Percentiles rank a stretch among this genome's conserved stretches.
Conservation (phyloP, 92 coral and sea anemone genomes). For the Epizoanthus ramosus region DNA sequence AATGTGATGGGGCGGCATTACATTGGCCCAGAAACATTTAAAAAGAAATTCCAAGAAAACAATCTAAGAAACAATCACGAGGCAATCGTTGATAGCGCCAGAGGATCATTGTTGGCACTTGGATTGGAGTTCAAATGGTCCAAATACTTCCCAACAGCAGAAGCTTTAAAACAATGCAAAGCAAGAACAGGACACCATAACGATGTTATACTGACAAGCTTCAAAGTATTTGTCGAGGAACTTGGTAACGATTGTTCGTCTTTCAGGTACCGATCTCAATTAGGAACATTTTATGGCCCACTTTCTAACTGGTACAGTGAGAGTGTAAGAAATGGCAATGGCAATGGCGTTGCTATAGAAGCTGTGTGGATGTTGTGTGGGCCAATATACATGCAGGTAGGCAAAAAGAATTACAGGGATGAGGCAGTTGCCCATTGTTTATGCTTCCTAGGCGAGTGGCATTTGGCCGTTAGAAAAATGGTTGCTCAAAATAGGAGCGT, state of each 20-base stretch:
- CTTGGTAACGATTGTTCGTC: not conserved
- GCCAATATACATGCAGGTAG: not conserved
- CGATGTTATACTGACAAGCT: conserved; percentile 1
- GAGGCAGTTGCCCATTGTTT: conserved; percentile 10
- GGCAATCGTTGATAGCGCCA: conserved; percentile 10
- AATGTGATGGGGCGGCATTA: conserved; percentile 21
- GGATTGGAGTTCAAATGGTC: not conserved
- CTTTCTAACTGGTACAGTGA: not conserved
- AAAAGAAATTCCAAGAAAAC: conserved; percentile 18
- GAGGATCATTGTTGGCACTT: conserved; percentile 22
- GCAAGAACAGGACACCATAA: conserved; percentile 2
- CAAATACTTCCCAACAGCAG: not conserved
- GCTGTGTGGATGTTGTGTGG: conserved; percentile 2
- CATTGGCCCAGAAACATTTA: conserved; percentile 29
- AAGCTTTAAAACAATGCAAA: not conserved
- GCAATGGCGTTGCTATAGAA: not conserved
- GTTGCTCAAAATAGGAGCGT: not conserved
- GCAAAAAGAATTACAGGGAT: not conserved
- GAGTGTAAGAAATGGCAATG: conserved; percentile 3
- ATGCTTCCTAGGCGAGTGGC: not conserved
- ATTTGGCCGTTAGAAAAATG: not conserved
- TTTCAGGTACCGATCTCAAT: not conserved
- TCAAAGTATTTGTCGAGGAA: not conserved
- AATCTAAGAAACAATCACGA: conserved; percentile 17
- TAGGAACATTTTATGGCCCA: not conserved